Evolutionary conservation across 1,140 invertebrate species (phyloP).

Genomic region (Caenorhabditis remanei): DNA sequence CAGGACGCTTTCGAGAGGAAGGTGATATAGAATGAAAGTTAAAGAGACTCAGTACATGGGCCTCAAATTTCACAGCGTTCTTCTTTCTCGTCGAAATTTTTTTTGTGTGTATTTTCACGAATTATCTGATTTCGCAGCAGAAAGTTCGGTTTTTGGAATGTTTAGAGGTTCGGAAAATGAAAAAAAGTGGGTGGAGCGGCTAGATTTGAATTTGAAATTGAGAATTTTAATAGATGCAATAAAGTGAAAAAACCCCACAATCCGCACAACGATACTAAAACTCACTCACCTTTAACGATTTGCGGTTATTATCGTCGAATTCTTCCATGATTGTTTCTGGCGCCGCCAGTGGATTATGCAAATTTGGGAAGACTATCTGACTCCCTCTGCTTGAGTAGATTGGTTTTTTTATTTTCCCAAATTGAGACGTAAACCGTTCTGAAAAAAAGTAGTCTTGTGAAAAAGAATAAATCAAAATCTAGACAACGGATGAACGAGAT

Average conservation of each 20-base stretch:
- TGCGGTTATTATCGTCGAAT: constrained; percentile 47
- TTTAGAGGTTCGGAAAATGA: background rate
- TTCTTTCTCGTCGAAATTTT: background rate
- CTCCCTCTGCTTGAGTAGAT: background rate
- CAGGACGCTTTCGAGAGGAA: constrained; percentile 11
- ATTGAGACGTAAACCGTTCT: constrained; percentile 6
- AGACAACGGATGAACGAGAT: background rate
- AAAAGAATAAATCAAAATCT: background rate
- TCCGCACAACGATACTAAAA: background rate
- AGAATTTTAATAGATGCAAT: background rate
- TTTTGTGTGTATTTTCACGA: background rate
- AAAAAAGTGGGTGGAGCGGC: background rate
- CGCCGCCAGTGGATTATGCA: constrained; percentile 28
- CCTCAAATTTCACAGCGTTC: constrained; percentile 42
- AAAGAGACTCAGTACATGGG: constrained; percentile 14
- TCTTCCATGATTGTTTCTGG: constrained; percentile 38
- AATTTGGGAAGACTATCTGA: too few species aligned
- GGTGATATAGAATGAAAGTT: background rate
- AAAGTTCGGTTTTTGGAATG: background rate
- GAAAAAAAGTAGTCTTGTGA: background rate
- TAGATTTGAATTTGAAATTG: constrained; percentile 45
- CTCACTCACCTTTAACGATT: constrained; percentile 41
- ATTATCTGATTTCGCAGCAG: constrained; percentile 35
- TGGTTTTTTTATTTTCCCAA: background rate
- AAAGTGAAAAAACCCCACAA: too few species aligned